A percentile compares a stretch with the other conserved stretches of the same genome.
These are phyloP conservation scores for Heliconius hewitsoni DNA, from an alignment of 1,140 invertebrate genomes.

Conservation along the genomic window DNA sequence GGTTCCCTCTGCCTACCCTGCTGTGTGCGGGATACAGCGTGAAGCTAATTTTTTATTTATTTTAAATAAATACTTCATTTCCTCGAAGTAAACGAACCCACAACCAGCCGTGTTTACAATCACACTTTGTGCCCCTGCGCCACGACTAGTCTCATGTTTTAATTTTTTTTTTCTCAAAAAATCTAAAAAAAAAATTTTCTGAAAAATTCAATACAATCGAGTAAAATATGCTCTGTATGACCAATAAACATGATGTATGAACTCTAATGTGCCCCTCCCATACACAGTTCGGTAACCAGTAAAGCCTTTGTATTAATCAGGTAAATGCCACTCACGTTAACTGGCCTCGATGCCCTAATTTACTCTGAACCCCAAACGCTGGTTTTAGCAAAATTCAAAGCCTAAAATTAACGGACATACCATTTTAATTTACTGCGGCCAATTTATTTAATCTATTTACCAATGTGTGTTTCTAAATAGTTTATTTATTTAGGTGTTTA, in stretches of 20 bases:
- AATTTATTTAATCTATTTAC: constrained; percentile 55
- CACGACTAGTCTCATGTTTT: too few relatives aligned
- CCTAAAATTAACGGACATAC: constrained; percentile 52
- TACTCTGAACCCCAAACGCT: constrained; percentile 59
- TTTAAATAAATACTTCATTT: too few relatives aligned
- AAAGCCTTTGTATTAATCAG: constrained; percentile 42
- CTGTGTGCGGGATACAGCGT: too few relatives aligned
- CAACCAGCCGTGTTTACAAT: too few relatives aligned
- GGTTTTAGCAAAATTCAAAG: constrained; percentile 60
- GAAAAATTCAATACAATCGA: neutral
- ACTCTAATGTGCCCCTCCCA: constrained; percentile 6
- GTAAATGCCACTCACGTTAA: constrained; percentile 40
- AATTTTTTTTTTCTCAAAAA: too few relatives aligned
- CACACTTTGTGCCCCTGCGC: too few relatives aligned
- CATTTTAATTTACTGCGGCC: constrained; percentile 59
- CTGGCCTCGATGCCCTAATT: constrained; percentile 59
- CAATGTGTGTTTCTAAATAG: constrained; percentile 19
- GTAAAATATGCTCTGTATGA: neutral
- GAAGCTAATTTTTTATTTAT: too few relatives aligned
- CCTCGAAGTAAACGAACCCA: too few relatives aligned
- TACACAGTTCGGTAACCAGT: constrained; percentile 34
- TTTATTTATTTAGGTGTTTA: neutral
- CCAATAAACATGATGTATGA: constrained; percentile 15
- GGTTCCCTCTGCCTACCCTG: too few relatives aligned
- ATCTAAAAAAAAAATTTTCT: neutral